Evolutionary conservation across 1,140 invertebrate species (phyloP), one percentile per base, ranked within the genome.

Genomic region (Samia ricini): DNA sequence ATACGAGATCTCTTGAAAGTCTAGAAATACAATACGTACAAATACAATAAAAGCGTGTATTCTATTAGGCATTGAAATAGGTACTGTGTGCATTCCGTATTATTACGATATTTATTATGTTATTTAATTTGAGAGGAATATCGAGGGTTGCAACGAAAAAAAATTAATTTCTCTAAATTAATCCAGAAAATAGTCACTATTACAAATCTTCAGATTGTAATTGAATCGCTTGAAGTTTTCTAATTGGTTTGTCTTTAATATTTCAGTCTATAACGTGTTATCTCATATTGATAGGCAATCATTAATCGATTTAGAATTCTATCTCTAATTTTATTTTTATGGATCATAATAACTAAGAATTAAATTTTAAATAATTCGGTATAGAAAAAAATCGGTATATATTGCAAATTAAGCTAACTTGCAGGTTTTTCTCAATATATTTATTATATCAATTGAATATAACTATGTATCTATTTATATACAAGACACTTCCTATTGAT

Each of bases 1-100:
- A 84, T 86, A 87, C 87, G 87, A 89, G 87, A 89, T 89, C 87
- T 87, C 87, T n/a, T 86, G 85, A 86, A 88, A 89, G 84, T 88
- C 81, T 87, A 83, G 84, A 89, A 86, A 88, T 79, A 77, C 77
- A 80, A 83, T 79, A 87, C 81, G 77, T 84, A 89, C 76, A 81
- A 66, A 15, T 24, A 79, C 59, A 77, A 71, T 73, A 71, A 71
- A 72, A 79, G 72, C 77, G 76, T 77, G 74, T 78, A 76, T 64
- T 56, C 61, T 66, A 60, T 60, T 55, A 55, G 64, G 62, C 51
- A 63, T 49, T 42, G 54, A 52, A 23, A 56, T 65, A 8, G 33
- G 33, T 42, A 61, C 52, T 59, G 69, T 56, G 59, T 48, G 62
- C 33, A 42, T 42, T 42, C 33, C 33, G n/a, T 1, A 42, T 42